phyloP scores from a whole-genome alignment of 92 coral and sea anemone species.

The Palythoa caribaeorum region DNA sequence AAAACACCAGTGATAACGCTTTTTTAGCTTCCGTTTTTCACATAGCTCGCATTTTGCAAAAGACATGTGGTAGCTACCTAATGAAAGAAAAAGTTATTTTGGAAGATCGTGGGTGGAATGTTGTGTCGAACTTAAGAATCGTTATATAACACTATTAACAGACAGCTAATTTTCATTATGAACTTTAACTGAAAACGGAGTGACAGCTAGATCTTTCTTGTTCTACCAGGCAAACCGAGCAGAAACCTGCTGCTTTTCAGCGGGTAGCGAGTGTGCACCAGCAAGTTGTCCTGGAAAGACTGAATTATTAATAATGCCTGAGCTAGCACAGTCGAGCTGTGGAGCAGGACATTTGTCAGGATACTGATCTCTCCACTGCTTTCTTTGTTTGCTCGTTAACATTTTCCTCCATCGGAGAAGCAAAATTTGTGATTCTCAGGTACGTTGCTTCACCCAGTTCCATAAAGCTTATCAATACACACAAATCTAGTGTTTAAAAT shows the following conservation, averaged over 20 bases:
- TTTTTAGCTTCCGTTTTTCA: neutral
- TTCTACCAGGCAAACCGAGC: constrained; percentile 15
- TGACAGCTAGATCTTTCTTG: constrained; percentile 17
- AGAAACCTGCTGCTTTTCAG: constrained; percentile 39
- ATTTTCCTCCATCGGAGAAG: neutral
- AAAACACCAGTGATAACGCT: constrained; percentile 4
- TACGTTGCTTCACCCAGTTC: neutral
- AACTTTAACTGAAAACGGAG: neutral
- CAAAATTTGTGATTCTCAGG: neutral
- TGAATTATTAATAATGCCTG: constrained; percentile 26
- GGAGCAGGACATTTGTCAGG: constrained; percentile 7
- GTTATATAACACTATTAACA: too few species aligned
- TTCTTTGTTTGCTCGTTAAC: neutral
- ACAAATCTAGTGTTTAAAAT: neutral
- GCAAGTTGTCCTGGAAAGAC: constrained; percentile 30
- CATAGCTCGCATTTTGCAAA: neutral
- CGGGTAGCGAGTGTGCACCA: constrained; percentile 49
- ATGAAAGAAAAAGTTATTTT: too few species aligned
- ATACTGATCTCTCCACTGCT: neutral
- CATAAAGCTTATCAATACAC: constrained; percentile 27
- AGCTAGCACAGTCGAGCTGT: constrained; percentile 10
- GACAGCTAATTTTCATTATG: too few species aligned
- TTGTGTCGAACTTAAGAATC: too few species aligned
- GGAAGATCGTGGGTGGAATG: neutral
- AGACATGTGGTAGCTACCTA: neutral